These are phyloP conservation scores for Caenorhabditis japonica DNA, from an alignment of 2,888 invertebrate species.

Conservation along the genomic window DNA sequence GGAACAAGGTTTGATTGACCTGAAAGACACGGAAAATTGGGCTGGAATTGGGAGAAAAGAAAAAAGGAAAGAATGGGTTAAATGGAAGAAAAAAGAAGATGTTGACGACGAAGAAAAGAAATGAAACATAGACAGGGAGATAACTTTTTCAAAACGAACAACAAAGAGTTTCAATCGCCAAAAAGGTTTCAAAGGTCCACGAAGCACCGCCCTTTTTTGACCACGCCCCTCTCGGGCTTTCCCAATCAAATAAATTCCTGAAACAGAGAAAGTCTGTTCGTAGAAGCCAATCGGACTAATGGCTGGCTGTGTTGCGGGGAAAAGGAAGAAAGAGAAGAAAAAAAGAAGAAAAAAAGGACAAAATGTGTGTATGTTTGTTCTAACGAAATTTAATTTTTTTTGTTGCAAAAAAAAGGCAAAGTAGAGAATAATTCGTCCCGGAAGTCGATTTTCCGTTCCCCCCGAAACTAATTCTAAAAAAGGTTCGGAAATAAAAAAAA, in stretches of 20 bases:
- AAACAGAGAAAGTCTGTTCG: neutral
- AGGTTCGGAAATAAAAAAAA: no score
- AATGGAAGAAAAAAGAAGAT: no score
- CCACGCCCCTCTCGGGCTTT: neutral
- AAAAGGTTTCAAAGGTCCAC: neutral
- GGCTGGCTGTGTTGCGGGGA: neutral
- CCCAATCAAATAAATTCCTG: conserved; percentile 13
- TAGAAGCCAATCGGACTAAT: conserved; percentile 34
- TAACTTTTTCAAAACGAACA: neutral
- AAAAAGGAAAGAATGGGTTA: neutral
- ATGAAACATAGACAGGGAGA: neutral
- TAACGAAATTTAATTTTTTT: neutral
- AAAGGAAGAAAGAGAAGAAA: neutral
- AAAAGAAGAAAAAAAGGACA: conserved; percentile 7
- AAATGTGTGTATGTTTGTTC: neutral
- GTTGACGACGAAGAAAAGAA: neutral
- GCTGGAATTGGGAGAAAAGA: neutral
- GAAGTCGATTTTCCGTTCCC: no score
- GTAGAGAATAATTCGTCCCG: no score
- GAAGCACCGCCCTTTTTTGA: neutral
- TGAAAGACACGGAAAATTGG: conserved; percentile 8
- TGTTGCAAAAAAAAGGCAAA: no score
- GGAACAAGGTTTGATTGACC: conserved; percentile 33
- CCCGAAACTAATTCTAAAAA: no score
- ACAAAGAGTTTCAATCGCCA: neutral